These are phyloP conservation scores for Clivina fossor DNA, from an alignment of 2,888 invertebrate species.

Conservation along the genomic window DNA sequence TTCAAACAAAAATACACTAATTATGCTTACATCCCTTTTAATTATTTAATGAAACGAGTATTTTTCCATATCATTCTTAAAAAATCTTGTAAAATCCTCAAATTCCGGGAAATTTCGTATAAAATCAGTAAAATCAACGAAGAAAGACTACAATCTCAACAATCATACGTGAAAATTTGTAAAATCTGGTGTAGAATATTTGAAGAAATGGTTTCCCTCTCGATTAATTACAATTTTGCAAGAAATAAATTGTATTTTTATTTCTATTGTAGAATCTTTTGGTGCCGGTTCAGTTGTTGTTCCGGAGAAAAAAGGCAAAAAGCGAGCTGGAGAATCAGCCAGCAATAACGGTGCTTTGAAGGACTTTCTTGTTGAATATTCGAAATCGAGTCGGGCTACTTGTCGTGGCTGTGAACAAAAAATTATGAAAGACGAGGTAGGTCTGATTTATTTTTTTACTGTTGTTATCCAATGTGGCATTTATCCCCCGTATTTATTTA, in stretches of 20 bases:
- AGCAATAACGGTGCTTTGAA: slow-evolving; percentile 54
- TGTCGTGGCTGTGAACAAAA: slow-evolving; percentile 85
- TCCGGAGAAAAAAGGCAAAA: slow-evolving; percentile 57
- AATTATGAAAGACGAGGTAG: slow-evolving; percentile 72
- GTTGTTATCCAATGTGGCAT: not conserved
- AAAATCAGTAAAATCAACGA: too few relatives aligned
- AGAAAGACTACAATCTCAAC: too few relatives aligned
- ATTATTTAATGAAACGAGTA: too few relatives aligned
- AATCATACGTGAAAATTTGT: too few relatives aligned
- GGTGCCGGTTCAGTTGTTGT: slow-evolving; percentile 53
- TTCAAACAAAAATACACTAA: too few relatives aligned
- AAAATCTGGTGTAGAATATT: too few relatives aligned
- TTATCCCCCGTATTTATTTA: slow-evolving; percentile 36
- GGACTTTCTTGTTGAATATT: slow-evolving; percentile 80
- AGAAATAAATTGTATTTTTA: slow-evolving; percentile 38
- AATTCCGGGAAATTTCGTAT: too few relatives aligned
- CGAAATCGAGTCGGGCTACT: slow-evolving; percentile 78
- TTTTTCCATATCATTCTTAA: too few relatives aligned
- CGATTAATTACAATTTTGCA: too few relatives aligned
- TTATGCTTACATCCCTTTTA: too few relatives aligned
- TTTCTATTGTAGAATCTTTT: slow-evolving; percentile 1
- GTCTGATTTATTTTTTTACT: slow-evolving; percentile 18
- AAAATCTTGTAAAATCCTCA: too few relatives aligned
- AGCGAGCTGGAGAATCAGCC: slow-evolving; percentile 51
- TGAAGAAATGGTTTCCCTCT: too few relatives aligned